These are phyloP conservation scores for Dipodomys stephensi DNA, from an alignment of 2,113 vertebrate genomes.

Conservation along the genomic window DNA sequence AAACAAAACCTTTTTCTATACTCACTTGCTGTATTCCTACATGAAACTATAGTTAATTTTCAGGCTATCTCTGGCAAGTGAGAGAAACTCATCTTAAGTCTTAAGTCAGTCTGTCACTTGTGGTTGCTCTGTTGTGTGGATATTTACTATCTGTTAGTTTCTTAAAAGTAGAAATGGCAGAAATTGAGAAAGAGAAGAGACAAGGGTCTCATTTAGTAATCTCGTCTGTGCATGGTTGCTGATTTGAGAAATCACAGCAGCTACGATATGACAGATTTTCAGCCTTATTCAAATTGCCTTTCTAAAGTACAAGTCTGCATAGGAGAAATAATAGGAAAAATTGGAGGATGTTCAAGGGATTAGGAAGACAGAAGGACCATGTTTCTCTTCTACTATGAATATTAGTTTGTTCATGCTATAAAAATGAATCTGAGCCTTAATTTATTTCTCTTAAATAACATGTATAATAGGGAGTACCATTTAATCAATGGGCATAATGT, in stretches of 20 bases:
- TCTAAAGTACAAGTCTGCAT: constrained; percentile 1
- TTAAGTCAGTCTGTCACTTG: constrained; percentile 34
- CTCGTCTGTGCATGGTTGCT: not conserved
- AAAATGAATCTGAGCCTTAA: constrained; percentile 15
- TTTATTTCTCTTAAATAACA: constrained; percentile 39
- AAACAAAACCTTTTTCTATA: constrained; percentile 5
- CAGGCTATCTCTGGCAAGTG: constrained; percentile 41
- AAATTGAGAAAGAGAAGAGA: not conserved
- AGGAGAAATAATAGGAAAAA: not conserved
- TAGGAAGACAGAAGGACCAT: constrained; percentile 3
- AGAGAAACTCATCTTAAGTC: constrained; percentile 17
- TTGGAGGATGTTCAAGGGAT: not conserved
- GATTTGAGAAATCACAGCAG: constrained; percentile 39
- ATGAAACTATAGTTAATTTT: constrained; percentile 42
- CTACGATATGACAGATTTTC: constrained; percentile 10
- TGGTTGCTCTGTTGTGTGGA: not conserved
- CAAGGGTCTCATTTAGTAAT: not conserved
- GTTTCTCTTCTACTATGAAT: not conserved
- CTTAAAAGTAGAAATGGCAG: constrained; percentile 24
- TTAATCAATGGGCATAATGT: constrained; percentile 20
- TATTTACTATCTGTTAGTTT: constrained; percentile 48
- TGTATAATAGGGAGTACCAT: not conserved
- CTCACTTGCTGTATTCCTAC: constrained; percentile 5
- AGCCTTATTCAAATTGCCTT: constrained; percentile 34
- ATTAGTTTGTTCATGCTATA: constrained; percentile 29